phyloP scores from a whole-genome alignment of 2,888 invertebrate genomes.

The Euplexia lucipara region DNA sequence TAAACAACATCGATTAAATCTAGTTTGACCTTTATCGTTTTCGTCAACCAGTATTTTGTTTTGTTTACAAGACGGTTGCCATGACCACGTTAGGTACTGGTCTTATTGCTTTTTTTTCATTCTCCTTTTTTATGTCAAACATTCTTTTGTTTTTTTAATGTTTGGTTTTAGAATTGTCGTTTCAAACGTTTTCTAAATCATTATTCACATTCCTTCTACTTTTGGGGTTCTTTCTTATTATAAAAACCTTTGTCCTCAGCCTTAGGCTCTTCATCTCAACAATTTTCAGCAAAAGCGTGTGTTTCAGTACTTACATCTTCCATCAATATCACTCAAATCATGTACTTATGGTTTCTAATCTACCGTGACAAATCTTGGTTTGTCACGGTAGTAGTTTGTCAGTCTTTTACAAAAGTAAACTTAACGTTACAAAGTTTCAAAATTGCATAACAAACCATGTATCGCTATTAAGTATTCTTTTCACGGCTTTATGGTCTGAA shows the following conservation, averaged over 20 bases:
- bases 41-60: not conserved
- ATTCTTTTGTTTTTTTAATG: not conserved
- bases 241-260: not conserved
- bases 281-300: not conserved
- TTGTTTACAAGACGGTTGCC: constrained; percentile 53
- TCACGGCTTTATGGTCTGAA: constrained; percentile 11
- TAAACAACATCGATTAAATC: constrained; percentile 13
- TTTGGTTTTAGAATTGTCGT: not conserved
- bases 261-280: not conserved
- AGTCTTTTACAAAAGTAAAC: not conserved
- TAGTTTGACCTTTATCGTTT: constrained; percentile 21
- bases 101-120: constrained; percentile 3
- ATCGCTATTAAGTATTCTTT: constrained; percentile 17
- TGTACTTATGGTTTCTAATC: too few relatives aligned
- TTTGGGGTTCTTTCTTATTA: not conserved
- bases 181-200: not conserved
- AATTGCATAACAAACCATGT: constrained; percentile 6
- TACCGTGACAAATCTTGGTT: too few relatives aligned
- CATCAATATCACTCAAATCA: not conserved
- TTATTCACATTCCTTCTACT: not conserved
- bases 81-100: constrained; percentile 40
- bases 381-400: too few relatives aligned
- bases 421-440: not conserved
- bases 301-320: not conserved
- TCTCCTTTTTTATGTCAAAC: not conserved